A percentile compares a stretch with the other conserved stretches of the same genome.
These are phyloP conservation scores for Mystacornis crossleyi DNA, from an alignment of 2,113 vertebrate genomes.

Conservation along the genomic window DNA sequence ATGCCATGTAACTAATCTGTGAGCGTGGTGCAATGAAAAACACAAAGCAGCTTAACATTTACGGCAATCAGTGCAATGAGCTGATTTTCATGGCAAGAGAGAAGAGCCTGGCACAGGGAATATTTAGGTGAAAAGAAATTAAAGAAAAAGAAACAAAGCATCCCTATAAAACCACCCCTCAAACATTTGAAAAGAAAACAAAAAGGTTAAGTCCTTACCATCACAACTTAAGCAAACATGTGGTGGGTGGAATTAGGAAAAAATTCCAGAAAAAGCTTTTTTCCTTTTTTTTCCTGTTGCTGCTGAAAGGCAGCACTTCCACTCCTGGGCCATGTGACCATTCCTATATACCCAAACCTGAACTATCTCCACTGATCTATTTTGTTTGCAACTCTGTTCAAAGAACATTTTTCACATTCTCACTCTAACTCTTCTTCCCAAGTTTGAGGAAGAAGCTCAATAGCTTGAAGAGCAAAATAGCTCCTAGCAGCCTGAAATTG, in stretches of 20 bases:
- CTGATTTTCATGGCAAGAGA: not conserved
- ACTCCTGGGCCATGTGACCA: not conserved
- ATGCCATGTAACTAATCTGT: not conserved
- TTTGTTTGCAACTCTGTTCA: not conserved
- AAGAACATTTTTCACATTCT: not conserved
- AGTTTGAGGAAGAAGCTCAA: not conserved
- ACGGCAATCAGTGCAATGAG: not conserved
- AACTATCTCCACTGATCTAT: not conserved
- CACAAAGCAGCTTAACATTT: not conserved
- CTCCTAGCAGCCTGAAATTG: not conserved
- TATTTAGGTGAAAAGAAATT: not conserved
- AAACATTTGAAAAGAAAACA: not conserved
- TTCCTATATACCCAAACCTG: not conserved
- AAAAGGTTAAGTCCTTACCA: not conserved
- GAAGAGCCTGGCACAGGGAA: not conserved
- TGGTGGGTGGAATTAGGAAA: not conserved
- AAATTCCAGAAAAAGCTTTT: accelerated
- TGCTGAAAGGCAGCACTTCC: not conserved
- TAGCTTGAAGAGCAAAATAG: not conserved
- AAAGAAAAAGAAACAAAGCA: not conserved
- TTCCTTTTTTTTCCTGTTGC: not conserved
- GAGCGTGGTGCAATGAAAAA: not conserved
- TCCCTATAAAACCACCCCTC: not conserved
- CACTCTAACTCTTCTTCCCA: not conserved
- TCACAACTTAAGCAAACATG: not conserved